A percentile compares a stretch with the other conserved stretches of the same genome.
Conservation (phyloP, 2,113 vertebrate genomes). For the Choloepus hoffmanni region DNA sequence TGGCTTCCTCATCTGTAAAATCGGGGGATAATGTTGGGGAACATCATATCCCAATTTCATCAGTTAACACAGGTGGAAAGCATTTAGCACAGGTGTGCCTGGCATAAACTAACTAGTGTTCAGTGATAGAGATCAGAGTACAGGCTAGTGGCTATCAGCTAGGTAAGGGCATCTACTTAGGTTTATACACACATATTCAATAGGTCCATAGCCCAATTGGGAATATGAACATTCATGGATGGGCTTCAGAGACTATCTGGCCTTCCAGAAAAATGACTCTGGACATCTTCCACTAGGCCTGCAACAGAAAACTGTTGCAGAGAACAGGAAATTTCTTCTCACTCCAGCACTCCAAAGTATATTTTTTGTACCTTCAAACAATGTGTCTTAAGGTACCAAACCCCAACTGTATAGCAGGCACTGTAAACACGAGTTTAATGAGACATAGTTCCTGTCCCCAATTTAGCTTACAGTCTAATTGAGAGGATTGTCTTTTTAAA, state of each 20-base stretch:
- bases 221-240: neutral
- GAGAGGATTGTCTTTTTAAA: neutral
- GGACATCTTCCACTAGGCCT: neutral
- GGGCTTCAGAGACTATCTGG: neutral
- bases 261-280: neutral
- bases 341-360: neutral
- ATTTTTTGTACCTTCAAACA: conserved; percentile 33
- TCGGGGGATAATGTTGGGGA: neutral
- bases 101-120: neutral
- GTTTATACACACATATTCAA: neutral
- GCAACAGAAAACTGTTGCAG: neutral
- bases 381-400: neutral
- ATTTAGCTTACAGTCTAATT: neutral
- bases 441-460: neutral
- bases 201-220: neutral
- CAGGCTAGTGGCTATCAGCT: neutral
- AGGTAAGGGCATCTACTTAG: neutral
- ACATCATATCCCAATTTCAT: neutral
- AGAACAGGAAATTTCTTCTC: conserved; percentile 26
- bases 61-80: neutral
- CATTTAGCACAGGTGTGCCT: neutral
- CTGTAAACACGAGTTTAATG: conserved; percentile 13
- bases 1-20: neutral
- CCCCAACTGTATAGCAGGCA: neutral
- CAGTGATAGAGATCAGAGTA: neutral